A percentile compares a stretch with the other conserved stretches of the same genome.
phyloP scores from a whole-genome alignment of 2,797 vertebrate species.

The Cirrhinus mrigala region DNA sequence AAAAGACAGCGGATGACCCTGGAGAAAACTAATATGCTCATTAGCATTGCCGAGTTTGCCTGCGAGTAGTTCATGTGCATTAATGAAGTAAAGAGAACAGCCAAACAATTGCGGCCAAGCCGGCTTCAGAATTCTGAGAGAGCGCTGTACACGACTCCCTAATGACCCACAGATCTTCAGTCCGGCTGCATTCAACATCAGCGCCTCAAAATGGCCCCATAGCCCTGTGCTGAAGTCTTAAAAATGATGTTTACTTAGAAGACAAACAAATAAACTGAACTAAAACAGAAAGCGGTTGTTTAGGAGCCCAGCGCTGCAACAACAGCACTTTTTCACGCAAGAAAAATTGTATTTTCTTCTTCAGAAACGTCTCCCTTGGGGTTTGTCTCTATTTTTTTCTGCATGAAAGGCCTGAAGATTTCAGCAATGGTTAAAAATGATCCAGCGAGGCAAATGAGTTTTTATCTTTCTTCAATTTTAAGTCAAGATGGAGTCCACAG shows the following conservation, averaged over 20 bases:
- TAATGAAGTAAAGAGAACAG: conserved; percentile 78
- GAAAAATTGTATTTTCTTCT: conserved; percentile 61
- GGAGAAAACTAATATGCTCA: conserved; percentile 77
- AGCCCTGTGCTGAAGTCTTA: conserved; percentile 67
- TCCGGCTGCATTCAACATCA: conserved; percentile 69
- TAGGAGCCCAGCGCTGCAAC: conserved; percentile 52
- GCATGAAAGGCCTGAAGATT: conserved; percentile 64
- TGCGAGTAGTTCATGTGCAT: conserved; percentile 76
- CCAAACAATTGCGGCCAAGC: conserved; percentile 72
- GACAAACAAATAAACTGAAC: conserved; percentile 69
- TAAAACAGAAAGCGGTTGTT: conserved; percentile 62
- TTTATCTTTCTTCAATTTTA: conserved; percentile 64
- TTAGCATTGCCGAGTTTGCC: conserved; percentile 78
- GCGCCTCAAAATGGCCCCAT: conserved; percentile 68
- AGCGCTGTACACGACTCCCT: conserved; percentile 69
- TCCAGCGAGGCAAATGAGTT: conserved; percentile 70
- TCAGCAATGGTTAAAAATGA: conserved; percentile 63
- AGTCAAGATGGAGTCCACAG: conserved; percentile 67
- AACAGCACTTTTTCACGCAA: not conserved
- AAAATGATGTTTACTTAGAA: conserved; percentile 68
- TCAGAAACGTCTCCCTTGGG: conserved; percentile 70
- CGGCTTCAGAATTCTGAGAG: conserved; percentile 70
- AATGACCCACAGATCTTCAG: conserved; percentile 74
- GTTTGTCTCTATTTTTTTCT: conserved; percentile 71
- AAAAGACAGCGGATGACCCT: conserved; percentile 74